Conservation (phyloP, 2,113 vertebrate genomes). For the Talpa occidentalis region DNA sequence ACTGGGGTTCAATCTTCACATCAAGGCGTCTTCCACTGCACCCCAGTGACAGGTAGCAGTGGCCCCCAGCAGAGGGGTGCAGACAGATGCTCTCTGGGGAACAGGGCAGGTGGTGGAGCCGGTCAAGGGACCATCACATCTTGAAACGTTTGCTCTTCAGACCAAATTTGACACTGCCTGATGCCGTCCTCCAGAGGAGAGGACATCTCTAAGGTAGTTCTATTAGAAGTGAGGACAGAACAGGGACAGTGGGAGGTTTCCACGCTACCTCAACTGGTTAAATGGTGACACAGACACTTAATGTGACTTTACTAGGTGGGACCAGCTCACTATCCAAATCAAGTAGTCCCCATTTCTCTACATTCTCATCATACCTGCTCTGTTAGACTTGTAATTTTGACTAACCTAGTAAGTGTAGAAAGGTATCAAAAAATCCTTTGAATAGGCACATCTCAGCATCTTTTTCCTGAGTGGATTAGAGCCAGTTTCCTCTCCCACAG, state of each 20-base stretch:
- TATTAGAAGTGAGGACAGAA: neutral
- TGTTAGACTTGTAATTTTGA: neutral
- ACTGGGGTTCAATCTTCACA: neutral
- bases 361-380: neutral
- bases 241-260: too few relatives aligned
- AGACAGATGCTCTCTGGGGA: too few relatives aligned
- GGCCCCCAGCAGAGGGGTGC: too few relatives aligned
- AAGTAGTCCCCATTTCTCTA: neutral
- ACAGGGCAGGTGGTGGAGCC: neutral
- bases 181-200: too few relatives aligned
- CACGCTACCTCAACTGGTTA: neutral
- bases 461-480: neutral
- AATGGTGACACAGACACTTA: neutral
- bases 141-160: neutral
- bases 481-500: neutral
- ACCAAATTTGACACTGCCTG: too few relatives aligned
- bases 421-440: neutral
- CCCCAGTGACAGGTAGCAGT: neutral
- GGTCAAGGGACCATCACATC: neutral
- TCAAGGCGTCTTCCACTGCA: too few relatives aligned
- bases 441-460: neutral
- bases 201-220: neutral
- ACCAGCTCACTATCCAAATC: neutral
- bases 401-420: neutral
- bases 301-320: neutral